These are phyloP conservation scores for Tetragonula clypearis DNA, from an alignment of 1,140 invertebrate species.

Conservation along the genomic window DNA sequence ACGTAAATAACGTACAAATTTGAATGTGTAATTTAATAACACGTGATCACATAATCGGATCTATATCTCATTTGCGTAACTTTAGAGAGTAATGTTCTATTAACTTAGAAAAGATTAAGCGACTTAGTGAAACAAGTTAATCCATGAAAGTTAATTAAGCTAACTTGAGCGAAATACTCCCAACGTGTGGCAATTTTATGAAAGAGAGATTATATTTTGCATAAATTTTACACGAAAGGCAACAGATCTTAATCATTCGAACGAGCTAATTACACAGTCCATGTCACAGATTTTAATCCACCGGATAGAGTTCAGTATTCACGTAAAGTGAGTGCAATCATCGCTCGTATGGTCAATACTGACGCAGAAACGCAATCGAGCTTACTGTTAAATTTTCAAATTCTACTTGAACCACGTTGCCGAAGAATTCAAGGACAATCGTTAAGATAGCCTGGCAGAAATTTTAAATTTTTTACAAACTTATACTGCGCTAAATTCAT, in stretches of 20 bases:
- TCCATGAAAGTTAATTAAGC: no score
- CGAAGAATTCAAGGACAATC: background rate
- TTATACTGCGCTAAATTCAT: no score
- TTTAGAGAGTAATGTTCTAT: no score
- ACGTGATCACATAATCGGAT: no score
- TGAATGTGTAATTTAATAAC: no score
- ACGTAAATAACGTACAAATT: no score
- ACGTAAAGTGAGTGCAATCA: conserved; percentile 53
- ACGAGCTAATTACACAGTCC: conserved; percentile 23
- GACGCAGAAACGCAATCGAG: conserved; percentile 48
- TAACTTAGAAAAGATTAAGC: no score
- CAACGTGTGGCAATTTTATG: no score
- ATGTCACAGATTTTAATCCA: conserved; percentile 13
- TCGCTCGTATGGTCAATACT: conserved; percentile 57
- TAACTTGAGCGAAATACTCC: no score
- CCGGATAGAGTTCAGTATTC: background rate
- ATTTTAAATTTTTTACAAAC: background rate
- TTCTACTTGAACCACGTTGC: conserved; percentile 22
- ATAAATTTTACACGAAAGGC: background rate
- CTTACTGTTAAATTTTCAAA: conserved; percentile 41
- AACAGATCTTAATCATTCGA: conserved; percentile 9
- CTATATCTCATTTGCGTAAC: no score
- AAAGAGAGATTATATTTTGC: no score
- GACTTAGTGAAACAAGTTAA: no score
- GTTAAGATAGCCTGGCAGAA: background rate